Evolutionary conservation across 2,888 invertebrate species (phyloP).

Genomic region (Heteromurus nitidus): DNA sequence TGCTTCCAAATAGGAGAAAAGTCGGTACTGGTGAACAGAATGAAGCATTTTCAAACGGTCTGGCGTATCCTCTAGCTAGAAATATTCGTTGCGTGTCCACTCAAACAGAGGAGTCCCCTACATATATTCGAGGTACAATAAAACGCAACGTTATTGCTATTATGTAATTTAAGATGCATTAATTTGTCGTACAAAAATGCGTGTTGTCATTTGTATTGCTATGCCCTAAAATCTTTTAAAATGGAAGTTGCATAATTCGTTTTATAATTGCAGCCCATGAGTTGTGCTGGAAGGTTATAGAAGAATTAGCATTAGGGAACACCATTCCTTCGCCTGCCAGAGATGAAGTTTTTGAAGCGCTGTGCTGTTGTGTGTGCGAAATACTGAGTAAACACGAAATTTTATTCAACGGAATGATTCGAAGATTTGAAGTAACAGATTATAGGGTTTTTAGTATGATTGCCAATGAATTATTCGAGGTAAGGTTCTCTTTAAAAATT

Average conservation of each 20-base stretch:
- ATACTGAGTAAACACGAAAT: conserved; percentile 77
- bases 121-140: conserved; percentile 67
- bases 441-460: conserved; percentile 75
- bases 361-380: conserved; percentile 76
- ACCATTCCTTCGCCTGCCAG: conserved; percentile 31
- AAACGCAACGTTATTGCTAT: too few species aligned
- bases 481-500: conserved; percentile 5
- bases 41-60: not conserved
- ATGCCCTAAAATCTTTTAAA: not conserved
- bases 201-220: not conserved
- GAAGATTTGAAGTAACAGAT: conserved; percentile 76
- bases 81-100: conserved; percentile 53
- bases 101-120: conserved; percentile 69
- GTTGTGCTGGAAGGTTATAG: conserved; percentile 66
- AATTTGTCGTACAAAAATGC: not conserved
- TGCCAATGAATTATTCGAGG: conserved; percentile 77
- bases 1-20: conserved; percentile 48
- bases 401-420: conserved; percentile 77
- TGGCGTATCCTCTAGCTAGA: not conserved
- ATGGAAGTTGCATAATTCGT: conserved; percentile 10
- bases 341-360: conserved; percentile 76
- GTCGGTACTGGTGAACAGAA: not conserved
- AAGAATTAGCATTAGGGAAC: conserved; percentile 68
- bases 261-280: conserved; percentile 24
- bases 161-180: not conserved